Base-by-base conservation (phyloP, 2,797 vertebrate species). In the Sphenodon punctatus region DNA sequence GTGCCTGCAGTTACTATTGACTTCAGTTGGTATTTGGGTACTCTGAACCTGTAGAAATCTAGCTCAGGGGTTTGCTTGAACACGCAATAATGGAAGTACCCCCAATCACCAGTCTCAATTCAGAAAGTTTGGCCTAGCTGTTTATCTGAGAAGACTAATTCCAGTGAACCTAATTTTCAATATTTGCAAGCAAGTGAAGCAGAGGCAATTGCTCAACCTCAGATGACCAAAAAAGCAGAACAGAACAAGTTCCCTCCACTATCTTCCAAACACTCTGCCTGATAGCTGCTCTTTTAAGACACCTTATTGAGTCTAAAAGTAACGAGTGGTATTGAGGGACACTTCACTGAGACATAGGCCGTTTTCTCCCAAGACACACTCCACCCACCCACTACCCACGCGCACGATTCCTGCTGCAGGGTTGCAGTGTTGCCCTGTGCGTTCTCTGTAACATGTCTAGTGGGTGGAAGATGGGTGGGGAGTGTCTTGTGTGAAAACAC, bases 271-370 rank as follows among this genome's bases (percentile, higher is more conserved):
- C 78, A 36, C 65, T 73, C 39, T 51, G 34, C 66, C 81, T 83
- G 36, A 61, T 88, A 83, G 67, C 71, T 76, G 36, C 71, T 79
- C 23, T 67, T 60, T 68, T 84, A 74, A 81, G 88, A 46, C 20
- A 83, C 46, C 30, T 78, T 61, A 38, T 32, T 64, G 60, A 56
- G 7, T 45, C 16, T 36, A 41, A 73, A 41, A 66, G 17, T 73
- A 17, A 43, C 27, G 34, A 59, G n/a, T 79, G 36, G 66, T 78
- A 79, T 59, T 45, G 67, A 78, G 51, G 15, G 14, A 42, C 38
- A 32, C 34, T 78, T 85, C 8, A 2, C 70, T 86, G 49, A 0
- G 2, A 30, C n/a, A n/a, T n/a, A n/a, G n/a, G n/a, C n/a, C n/a
- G n/a, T n/a, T n/a, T n/a, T n/a, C n/a, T n/a, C n/a, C n/a, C n/a